Evolutionary conservation across 2,113 vertebrate genomes (phyloP).

Genomic region (Chloropsis cyanopogon): DNA sequence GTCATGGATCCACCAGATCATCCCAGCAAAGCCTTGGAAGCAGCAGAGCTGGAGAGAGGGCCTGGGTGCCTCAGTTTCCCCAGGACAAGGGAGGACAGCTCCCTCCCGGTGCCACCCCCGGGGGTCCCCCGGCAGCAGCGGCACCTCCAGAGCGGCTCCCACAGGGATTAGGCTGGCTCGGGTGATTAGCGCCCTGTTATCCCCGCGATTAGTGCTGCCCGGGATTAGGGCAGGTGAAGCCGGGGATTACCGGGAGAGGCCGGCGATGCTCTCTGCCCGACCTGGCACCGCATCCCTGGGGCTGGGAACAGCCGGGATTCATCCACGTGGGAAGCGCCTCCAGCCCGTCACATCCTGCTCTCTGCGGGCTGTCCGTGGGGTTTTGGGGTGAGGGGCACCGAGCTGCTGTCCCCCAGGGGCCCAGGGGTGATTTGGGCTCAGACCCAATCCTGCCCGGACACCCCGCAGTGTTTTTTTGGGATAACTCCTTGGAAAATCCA

Average conservation of each 20-base stretch:
- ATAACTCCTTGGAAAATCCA: not conserved
- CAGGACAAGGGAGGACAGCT: fast-evolving
- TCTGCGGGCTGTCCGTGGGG: fast-evolving
- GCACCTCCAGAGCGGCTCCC: not conserved
- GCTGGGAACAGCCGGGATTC: not conserved
- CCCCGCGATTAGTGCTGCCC: not conserved
- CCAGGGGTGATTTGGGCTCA: not conserved
- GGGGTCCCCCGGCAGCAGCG: fast-evolving
- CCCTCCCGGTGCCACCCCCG: too few relatives aligned
- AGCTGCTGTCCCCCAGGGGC: too few relatives aligned
- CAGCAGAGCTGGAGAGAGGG: not conserved
- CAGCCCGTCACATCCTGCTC: not conserved
- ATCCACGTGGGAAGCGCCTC: not conserved
- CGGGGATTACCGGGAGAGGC: not conserved
- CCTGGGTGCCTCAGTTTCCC: not conserved
- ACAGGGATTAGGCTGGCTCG: not conserved
- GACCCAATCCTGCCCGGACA: not conserved
- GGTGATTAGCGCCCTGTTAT: not conserved
- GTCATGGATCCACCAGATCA: fast-evolving
- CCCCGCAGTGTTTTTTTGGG: not conserved
- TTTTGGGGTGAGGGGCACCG: too few relatives aligned
- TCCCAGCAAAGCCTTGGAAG: not conserved
- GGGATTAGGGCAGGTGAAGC: constrained; percentile 33
- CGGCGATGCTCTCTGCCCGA: fast-evolving
- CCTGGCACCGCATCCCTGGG: fast-evolving